phyloP scores from a whole-genome alignment of 53 echinoderm and acorn worm genomes.

The Crossaster papposus region DNA sequence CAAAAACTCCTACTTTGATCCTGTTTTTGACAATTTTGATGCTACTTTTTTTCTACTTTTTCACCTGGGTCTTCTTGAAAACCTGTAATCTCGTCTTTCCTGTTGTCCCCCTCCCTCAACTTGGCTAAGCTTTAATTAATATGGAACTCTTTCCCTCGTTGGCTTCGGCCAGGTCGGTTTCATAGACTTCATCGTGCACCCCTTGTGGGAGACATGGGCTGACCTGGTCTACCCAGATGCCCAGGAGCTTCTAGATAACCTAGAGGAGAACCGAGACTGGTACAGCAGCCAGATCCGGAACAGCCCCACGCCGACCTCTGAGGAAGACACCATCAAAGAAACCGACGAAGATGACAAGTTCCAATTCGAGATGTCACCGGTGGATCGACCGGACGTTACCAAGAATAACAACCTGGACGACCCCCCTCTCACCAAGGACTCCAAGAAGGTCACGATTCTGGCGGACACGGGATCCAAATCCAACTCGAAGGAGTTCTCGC shows the following conservation, averaged over 20 bases:
- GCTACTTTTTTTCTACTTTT: too few relatives aligned
- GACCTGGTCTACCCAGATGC: conserved; percentile 97
- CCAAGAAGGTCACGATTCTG: not conserved
- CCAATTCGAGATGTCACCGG: conserved; percentile 74
- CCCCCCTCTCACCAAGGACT: conserved; percentile 1
- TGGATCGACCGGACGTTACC: conserved; percentile 56
- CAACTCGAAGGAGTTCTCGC: conserved; percentile 34
- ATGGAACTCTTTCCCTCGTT: not conserved
- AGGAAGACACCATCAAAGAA: conserved; percentile 63
- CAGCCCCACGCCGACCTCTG: conserved; percentile 80
- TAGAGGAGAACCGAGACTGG: conserved; percentile 94
- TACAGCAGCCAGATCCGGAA: conserved; percentile 91
- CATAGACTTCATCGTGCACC: conserved; percentile 97
- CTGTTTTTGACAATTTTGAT: too few relatives aligned
- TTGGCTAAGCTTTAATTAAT: not conserved
- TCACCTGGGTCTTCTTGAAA: too few relatives aligned
- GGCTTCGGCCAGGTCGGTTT: conserved; percentile 77
- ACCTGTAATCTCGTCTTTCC: not conserved
- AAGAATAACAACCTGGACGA: conserved; percentile 31
- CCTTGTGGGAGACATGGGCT: conserved; percentile 98
- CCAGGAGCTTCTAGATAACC: conserved; percentile 86
- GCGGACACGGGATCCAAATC: conserved; percentile 5
- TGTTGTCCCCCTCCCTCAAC: not conserved
- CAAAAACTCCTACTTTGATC: too few relatives aligned
- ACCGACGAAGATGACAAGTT: conserved; percentile 62